phyloP scores from a whole-genome alignment of 2,888 invertebrate genomes.

The Cantharis flavilabris region DNA sequence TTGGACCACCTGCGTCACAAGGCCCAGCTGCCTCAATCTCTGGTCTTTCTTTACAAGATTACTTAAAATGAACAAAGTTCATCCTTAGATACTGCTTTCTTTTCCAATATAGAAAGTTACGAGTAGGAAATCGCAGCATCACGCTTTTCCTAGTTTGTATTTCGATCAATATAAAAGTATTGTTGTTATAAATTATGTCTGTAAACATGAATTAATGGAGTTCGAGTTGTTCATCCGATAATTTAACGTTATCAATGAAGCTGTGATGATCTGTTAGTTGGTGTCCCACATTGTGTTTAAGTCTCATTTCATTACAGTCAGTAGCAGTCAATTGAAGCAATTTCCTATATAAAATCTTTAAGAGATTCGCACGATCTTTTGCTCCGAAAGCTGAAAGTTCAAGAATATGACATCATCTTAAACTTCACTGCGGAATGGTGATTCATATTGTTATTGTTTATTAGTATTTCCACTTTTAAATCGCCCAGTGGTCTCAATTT shows the following conservation, averaged over 20 bases:
- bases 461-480: constrained; percentile 22
- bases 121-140: not conserved
- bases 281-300: constrained; percentile 27
- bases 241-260: constrained; percentile 27
- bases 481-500: constrained; percentile 20
- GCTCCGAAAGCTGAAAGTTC: constrained; percentile 35
- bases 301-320: constrained; percentile 25
- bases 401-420: constrained; percentile 35
- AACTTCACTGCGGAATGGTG: constrained; percentile 29
- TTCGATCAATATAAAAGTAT: not conserved
- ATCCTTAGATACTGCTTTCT: constrained; percentile 14
- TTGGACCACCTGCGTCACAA: constrained; percentile 45
- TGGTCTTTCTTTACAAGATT: constrained; percentile 47
- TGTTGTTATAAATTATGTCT: not conserved
- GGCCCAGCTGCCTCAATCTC: constrained; percentile 50
- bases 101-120: not conserved
- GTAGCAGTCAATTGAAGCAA: constrained; percentile 34
- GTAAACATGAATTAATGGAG: not conserved
- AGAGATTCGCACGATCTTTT: constrained; percentile 38
- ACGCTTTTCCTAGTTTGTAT: not conserved
- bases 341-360: constrained; percentile 38
- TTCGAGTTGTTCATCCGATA: not conserved
- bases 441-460: constrained; percentile 32
- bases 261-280: constrained; percentile 18
- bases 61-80: constrained; percentile 37